phyloP scores from a whole-genome alignment of 2,888 invertebrate genomes.

The Catocala sponsa region DNA sequence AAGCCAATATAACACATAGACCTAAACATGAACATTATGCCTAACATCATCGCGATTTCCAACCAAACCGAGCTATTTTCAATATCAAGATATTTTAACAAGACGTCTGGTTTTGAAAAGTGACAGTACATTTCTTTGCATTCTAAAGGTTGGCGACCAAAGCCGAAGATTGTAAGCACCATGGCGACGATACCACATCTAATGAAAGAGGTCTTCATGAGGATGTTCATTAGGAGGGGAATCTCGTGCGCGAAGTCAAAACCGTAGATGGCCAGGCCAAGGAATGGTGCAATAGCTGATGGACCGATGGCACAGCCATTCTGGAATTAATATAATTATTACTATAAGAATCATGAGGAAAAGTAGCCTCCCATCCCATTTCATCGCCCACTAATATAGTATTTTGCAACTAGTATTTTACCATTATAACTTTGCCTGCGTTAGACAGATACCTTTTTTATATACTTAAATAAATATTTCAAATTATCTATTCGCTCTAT shows the following conservation, averaged over 20 bases:
- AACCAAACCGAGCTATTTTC: conserved; percentile 87
- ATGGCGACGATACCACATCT: conserved; percentile 90
- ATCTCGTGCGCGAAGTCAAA: conserved; percentile 91
- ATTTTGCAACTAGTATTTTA: too few species aligned
- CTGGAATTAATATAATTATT: conserved; percentile 70
- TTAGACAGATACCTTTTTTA: too few species aligned
- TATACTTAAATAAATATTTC: too few species aligned
- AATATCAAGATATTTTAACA: conserved; percentile 89
- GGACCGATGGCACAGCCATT: conserved; percentile 91
- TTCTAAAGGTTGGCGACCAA: conserved; percentile 85
- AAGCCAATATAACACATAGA: conserved; percentile 88
- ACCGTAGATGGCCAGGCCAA: conserved; percentile 91
- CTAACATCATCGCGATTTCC: conserved; percentile 85
- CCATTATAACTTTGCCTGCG: too few species aligned
- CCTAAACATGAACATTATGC: conserved; percentile 87
- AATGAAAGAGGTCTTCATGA: conserved; percentile 90
- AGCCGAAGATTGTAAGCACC: conserved; percentile 89
- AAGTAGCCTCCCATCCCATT: too few species aligned
- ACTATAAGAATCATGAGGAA: too few species aligned
- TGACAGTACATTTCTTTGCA: conserved; percentile 90
- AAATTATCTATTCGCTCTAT: too few species aligned
- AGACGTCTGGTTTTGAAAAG: conserved; percentile 89
- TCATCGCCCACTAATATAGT: too few species aligned
- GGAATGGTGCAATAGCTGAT: conserved; percentile 89
- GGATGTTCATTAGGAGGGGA: conserved; percentile 87